phyloP scores from a whole-genome alignment of 2,113 vertebrate genomes.

The Ivindomyrus marchei region DNA sequence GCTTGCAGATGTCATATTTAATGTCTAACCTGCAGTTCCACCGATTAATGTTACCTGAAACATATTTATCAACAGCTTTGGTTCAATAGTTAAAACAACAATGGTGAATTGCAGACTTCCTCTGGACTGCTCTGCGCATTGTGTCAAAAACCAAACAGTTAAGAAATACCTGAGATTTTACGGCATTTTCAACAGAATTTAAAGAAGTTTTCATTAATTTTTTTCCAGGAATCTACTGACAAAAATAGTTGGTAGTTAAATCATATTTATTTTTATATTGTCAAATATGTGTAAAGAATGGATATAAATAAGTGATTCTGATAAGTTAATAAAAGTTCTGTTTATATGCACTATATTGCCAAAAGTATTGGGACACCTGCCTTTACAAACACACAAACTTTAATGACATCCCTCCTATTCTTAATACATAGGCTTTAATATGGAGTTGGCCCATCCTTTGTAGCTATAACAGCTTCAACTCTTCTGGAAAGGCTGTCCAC shows the following conservation, averaged over 20 bases:
- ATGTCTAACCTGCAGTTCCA: constrained; percentile 93
- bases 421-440: too few species aligned
- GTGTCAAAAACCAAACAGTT: neutral
- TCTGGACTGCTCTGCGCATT: constrained; percentile 53
- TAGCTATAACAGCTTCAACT: too few species aligned
- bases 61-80: constrained; percentile 99
- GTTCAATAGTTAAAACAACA: constrained; percentile 98
- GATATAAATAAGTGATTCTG: neutral
- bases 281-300: neutral
- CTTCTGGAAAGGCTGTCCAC: too few species aligned
- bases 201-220: neutral
- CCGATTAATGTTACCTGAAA: constrained; percentile 99
- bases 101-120: constrained; percentile 84
- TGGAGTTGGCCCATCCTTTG: too few species aligned
- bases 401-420: too few species aligned
- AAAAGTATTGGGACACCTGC: too few species aligned
- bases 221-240: constrained; percentile 37
- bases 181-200: constrained; percentile 3
- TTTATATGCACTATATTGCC: neutral
- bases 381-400: too few species aligned
- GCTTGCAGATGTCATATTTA: constrained; percentile 80
- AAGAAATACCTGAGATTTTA: neutral
- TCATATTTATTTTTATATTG: neutral
- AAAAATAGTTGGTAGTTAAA: constrained; percentile 9
- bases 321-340: neutral